Evolutionary conservation across 2,113 vertebrate species (phyloP), one percentile per base, ranked within the genome.

Genomic region (Pomatostomus ruficeps): DNA sequence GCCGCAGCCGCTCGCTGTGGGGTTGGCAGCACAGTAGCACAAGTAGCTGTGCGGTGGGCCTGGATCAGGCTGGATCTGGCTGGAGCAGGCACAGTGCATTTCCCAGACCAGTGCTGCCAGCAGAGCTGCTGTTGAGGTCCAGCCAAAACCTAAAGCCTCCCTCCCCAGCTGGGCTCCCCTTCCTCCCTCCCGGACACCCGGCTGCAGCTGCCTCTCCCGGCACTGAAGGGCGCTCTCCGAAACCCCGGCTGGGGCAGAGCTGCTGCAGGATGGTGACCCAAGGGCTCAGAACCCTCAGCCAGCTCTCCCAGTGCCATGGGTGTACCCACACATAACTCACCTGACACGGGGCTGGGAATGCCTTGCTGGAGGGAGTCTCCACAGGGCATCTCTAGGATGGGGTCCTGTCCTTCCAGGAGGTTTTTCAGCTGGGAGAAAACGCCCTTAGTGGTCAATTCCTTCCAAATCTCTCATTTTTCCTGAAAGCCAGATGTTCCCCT

Each of bases 21-120:
- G 78, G 54, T 45, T 52, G 91, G 86, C 72, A 93, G 86, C 72
- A 83, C 96, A 74, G 92, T 91, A 95, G 90, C 95, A 62, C 21
- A 28, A 45, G 78, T 2, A 43, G 61, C 91, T 18, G 79, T 0
- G 0, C 17, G 43, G 91, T 86, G 73, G 84, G 78, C 86, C 91
- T 52, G 89, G 86, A 36, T 72, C 15, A 1, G 77, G 75, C 86
- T 63, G 92, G 83, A 28, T 65, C 79, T 72, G 94, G 65, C 76
- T 24, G 5, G 72, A 58, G 91, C 59, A 86, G 48, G 83, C 12
- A 15, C 76, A 18, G 55, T 6, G 72, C 86, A 72, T 95, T 86
- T 95, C 93, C 80, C 91, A 95, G 83, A 59, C 7, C 12, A 6
- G 9, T 3, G 7, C 80, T 95, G 93, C 89, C 94, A 95, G 85